Percentiles rank a stretch among this genome's conserved stretches.
phyloP scores from a whole-genome alignment of 1,140 invertebrate species.

The Macrobrachium nipponense region DNA sequence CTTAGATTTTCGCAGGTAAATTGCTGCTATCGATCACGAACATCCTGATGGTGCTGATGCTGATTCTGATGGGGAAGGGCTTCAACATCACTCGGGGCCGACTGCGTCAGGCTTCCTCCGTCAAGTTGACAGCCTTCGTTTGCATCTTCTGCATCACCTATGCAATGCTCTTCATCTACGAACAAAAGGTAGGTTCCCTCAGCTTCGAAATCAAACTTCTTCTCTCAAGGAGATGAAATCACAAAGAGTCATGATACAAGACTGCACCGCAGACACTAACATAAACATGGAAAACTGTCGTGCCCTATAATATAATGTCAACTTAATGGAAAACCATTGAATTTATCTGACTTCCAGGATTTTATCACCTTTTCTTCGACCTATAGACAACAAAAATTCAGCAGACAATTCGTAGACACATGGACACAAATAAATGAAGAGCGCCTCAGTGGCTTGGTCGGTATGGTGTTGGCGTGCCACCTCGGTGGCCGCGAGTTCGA shows the following conservation, averaged over 20 bases:
- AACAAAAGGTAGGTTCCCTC: conserved; percentile 73
- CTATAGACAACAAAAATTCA: no score
- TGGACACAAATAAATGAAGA: no score
- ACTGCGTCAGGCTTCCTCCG: conserved; percentile 76
- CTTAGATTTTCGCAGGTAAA: conserved; percentile 72
- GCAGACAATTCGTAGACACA: no score
- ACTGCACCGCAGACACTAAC: neutral
- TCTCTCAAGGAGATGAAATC: no score
- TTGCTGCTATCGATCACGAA: conserved; percentile 80
- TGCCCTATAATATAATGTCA: neutral
- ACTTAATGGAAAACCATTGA: neutral
- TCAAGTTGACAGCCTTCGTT: conserved; percentile 86
- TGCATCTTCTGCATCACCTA: conserved; percentile 80
- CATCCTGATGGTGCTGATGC: conserved; percentile 80
- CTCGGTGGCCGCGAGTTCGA: no score
- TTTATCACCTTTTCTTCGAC: neutral
- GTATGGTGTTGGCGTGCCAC: no score
- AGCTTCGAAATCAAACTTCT: neutral
- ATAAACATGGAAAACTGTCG: neutral
- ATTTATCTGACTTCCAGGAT: neutral
- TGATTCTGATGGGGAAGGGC: conserved; percentile 88
- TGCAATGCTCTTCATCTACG: conserved; percentile 81
- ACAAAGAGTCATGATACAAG: neutral
- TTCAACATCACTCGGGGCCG: conserved; percentile 89
- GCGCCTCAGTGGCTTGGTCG: no score